These are phyloP conservation scores for Plebejus argus DNA, from an alignment of 2,888 invertebrate genomes.

Conservation along the genomic window DNA sequence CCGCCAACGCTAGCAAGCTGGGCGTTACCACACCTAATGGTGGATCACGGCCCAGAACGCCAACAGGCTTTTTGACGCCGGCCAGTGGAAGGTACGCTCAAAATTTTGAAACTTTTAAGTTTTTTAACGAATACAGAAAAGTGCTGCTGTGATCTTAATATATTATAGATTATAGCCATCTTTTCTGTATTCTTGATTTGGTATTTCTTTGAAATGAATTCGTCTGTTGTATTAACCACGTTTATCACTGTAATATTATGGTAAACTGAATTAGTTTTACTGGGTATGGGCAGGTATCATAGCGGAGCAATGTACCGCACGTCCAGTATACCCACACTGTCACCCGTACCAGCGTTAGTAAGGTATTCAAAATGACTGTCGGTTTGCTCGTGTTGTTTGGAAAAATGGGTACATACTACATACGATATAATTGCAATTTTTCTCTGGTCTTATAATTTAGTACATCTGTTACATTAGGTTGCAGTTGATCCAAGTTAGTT, in stretches of 20 bases:
- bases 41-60: constrained; percentile 85
- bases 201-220: background rate
- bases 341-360: constrained; percentile 85
- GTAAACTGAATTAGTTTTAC: constrained; percentile 51
- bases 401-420: constrained; percentile 48
- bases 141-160: background rate
- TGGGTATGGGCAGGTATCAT: constrained; percentile 76
- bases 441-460: constrained; percentile 17
- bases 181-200: background rate
- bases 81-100: constrained; percentile 86
- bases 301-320: constrained; percentile 91
- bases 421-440: constrained; percentile 53
- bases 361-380: constrained; percentile 79
- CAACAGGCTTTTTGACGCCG: constrained; percentile 88
- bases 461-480: background rate
- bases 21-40: constrained; percentile 82
- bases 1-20: constrained; percentile 82
- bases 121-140: constrained; percentile 30
- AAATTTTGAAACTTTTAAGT: constrained; percentile 22
- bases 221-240: background rate
- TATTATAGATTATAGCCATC: background rate
- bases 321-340: constrained; percentile 94
- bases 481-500: background rate
- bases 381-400: constrained; percentile 64
- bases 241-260: background rate